phyloP scores from a whole-genome alignment of 1,140 invertebrate species.

The Drosophila azteca region DNA sequence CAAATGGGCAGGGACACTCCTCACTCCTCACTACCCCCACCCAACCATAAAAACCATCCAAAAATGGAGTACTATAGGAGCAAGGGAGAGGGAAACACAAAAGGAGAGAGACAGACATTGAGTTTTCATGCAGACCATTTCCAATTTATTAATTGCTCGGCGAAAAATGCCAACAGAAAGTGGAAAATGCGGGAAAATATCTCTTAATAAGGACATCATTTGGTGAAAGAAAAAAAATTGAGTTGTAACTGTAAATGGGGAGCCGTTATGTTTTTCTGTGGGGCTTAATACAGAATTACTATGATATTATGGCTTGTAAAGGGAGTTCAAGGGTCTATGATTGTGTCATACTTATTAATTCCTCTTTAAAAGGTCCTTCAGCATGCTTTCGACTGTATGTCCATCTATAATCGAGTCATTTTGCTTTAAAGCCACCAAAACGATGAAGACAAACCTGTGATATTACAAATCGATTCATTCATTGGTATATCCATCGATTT shows the following conservation, averaged over 20 bases:
- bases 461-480: background rate
- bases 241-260: no score
- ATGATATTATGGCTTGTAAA: no score
- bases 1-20: slow-evolving; percentile 38
- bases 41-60: background rate
- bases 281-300: no score
- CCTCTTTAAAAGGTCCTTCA: background rate
- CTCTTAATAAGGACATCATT: slow-evolving; percentile 4
- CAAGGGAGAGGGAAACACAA: background rate
- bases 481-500: no score
- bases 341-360: no score
- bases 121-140: slow-evolving; percentile 51
- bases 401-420: no score
- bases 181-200: background rate
- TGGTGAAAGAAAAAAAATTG: background rate
- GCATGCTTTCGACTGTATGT: background rate
- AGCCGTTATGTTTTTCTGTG: no score
- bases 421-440: no score
- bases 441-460: no score
- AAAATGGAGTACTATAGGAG: background rate
- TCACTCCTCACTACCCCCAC: background rate
- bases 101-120: slow-evolving; percentile 25
- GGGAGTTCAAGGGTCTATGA: no score
- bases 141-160: slow-evolving; percentile 48
- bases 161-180: slow-evolving; percentile 4